Conservation (phyloP, 2,113 vertebrate genomes). For the Oostethus manadensis region DNA sequence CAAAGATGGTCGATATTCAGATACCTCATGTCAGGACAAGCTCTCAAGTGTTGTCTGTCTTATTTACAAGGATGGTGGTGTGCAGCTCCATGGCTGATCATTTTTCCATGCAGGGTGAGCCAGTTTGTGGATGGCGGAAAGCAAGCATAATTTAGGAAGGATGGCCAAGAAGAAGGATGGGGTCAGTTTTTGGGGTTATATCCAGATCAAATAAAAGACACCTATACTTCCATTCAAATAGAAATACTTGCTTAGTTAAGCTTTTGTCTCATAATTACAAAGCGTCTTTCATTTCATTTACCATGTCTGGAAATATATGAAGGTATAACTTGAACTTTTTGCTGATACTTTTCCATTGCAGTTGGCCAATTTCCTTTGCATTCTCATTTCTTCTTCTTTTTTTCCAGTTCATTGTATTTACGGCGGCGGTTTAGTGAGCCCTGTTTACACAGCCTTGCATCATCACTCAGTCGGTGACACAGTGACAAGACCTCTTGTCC, state of each 20-base stretch:
- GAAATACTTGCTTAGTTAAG: not conserved
- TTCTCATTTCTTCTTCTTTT: constrained; percentile 10
- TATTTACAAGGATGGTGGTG: constrained; percentile 65
- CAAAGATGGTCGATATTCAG: constrained; percentile 36
- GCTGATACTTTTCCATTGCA: constrained; percentile 6
- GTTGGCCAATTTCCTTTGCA: not conserved
- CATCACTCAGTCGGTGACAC: constrained; percentile 66
- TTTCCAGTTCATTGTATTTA: constrained; percentile 4
- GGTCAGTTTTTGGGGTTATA: constrained; percentile 11
- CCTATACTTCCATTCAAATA: not conserved
- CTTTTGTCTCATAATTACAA: no score
- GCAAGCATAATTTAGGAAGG: not conserved
- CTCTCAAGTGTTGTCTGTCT: constrained; percentile 63
- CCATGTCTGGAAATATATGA: no score
- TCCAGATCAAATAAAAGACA: constrained; percentile 2
- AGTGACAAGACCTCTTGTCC: constrained; percentile 65
- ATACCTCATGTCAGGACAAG: constrained; percentile 62
- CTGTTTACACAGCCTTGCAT: constrained; percentile 48
- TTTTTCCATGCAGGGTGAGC: constrained; percentile 69
- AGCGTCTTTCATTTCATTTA: no score
- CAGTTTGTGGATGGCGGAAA: constrained; percentile 27
- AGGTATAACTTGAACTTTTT: not conserved
- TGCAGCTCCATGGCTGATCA: constrained; percentile 66
- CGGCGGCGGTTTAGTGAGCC: constrained; percentile 17
- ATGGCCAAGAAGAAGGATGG: not conserved